A percentile compares a stretch with the other conserved stretches of the same genome.
Evolutionary conservation across 1,140 invertebrate genomes (phyloP).

Genomic region (Zaprionus ornatus): DNA sequence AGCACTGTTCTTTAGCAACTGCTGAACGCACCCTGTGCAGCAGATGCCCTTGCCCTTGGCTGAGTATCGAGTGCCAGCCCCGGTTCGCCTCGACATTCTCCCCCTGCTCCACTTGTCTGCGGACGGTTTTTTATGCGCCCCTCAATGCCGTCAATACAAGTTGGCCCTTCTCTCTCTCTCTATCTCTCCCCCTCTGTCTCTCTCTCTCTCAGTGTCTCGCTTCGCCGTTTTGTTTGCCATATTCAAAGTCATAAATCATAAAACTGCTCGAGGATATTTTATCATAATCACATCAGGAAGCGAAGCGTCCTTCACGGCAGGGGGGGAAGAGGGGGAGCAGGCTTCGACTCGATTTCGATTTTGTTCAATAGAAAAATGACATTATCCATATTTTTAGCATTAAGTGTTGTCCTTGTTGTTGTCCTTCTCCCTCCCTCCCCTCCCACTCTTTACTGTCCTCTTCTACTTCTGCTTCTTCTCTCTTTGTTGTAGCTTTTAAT

Average conservation of each 20-base stretch:
- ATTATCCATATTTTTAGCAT: conserved; percentile 80
- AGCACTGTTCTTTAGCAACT: background rate
- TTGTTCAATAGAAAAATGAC: conserved; percentile 71
- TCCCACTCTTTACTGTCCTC: background rate
- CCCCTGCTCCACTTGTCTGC: conserved; percentile 16
- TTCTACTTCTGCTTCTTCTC: conserved; percentile 7
- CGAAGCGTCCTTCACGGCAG: conserved; percentile 36
- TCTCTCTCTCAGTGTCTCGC: background rate
- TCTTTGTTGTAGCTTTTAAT: conserved; percentile 60
- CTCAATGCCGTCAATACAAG: conserved; percentile 45
- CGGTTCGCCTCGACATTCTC: background rate
- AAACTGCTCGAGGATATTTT: conserved; percentile 83
- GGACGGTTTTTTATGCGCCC: conserved; percentile 37
- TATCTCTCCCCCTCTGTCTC: conserved; percentile 15
- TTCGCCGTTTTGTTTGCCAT: conserved; percentile 72
- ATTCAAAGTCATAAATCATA: conserved; percentile 83
- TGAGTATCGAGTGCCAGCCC: background rate
- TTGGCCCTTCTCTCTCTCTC: conserved; percentile 20
- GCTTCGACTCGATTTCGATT: conserved; percentile 27
- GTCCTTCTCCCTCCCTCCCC: background rate
- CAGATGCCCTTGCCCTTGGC: conserved; percentile 16
- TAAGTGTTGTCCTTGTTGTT: conserved; percentile 55
- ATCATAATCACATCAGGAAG: conserved; percentile 83
- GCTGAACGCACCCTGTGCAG: background rate
- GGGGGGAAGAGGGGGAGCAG: background rate